phyloP scores from a whole-genome alignment of 2,888 invertebrate species.

The Camponotus fellah region DNA sequence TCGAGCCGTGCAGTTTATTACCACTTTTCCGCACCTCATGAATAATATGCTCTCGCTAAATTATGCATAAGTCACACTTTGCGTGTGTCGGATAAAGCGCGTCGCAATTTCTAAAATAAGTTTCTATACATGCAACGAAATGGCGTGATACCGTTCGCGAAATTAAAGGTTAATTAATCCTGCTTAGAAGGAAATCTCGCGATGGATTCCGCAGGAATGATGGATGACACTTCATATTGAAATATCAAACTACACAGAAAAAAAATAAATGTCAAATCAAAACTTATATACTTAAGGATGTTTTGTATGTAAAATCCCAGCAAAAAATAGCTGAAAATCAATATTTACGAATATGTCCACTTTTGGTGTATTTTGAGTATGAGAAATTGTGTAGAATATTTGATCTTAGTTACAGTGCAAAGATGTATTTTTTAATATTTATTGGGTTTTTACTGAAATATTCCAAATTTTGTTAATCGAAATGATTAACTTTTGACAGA shows the following conservation, averaged over 20 bases:
- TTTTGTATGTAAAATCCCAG: too few species aligned
- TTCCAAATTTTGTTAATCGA: too few species aligned
- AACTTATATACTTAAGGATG: too few species aligned
- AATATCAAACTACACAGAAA: slow-evolving; percentile 13
- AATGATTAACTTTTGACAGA: too few species aligned
- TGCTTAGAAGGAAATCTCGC: neutral
- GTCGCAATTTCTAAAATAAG: slow-evolving; percentile 70
- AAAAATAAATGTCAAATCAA: too few species aligned
- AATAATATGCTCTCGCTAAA: slow-evolving; percentile 69
- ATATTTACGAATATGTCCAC: too few species aligned
- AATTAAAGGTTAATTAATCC: slow-evolving; percentile 71
- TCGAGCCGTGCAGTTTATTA: slow-evolving; percentile 67
- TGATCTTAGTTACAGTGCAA: too few species aligned
- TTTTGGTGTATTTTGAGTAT: too few species aligned
- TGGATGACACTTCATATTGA: slow-evolving; percentile 26
- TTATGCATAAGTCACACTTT: slow-evolving; percentile 74
- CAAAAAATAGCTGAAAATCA: too few species aligned
- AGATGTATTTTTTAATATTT: too few species aligned
- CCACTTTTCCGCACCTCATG: slow-evolving; percentile 60
- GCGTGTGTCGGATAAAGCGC: slow-evolving; percentile 68
- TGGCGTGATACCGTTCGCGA: slow-evolving; percentile 56
- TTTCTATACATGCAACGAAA: slow-evolving; percentile 33
- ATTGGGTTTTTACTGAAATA: too few species aligned
- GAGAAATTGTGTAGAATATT: too few species aligned
- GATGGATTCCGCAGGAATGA: slow-evolving; percentile 37